phyloP scores from a whole-genome alignment of 30 jellyfish, hydroid and myxozoan species.

The Chrysaora quinquecirrha region DNA sequence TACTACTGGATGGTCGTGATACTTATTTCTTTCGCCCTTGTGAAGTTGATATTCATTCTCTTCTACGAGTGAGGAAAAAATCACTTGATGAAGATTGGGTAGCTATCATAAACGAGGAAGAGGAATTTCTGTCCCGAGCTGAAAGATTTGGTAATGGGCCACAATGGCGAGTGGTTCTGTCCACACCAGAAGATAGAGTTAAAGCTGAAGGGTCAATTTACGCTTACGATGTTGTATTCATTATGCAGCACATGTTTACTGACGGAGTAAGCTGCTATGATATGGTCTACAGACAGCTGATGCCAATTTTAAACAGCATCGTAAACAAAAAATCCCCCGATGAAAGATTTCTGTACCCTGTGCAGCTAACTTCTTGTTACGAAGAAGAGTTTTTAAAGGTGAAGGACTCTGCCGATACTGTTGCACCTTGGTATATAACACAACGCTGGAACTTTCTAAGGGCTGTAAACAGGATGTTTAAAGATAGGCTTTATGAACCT shows the following conservation, averaged over 20 bases:
- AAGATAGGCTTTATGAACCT: not conserved
- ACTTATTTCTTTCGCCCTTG: not conserved
- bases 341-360: constrained; percentile 28
- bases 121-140: not conserved
- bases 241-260: constrained; percentile 30
- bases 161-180: constrained; percentile 28
- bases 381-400: constrained; percentile 33
- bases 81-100: not conserved
- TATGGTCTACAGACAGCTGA: constrained; percentile 32
- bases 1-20: not conserved
- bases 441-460: not conserved
- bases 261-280: constrained; percentile 54
- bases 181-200: not conserved
- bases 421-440: constrained; percentile 38
- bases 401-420: constrained; percentile 18
- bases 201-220: not conserved
- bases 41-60: not conserved
- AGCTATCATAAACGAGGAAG: not conserved
- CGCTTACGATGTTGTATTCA: constrained; percentile 29
- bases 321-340: constrained; percentile 22
- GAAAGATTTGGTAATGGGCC: not conserved
- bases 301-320: constrained; percentile 30
- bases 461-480: not conserved
- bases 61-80: not conserved
- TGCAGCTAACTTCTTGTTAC: constrained; percentile 25